A percentile compares a stretch with the other conserved stretches of the same genome.
These are phyloP conservation scores for Lethenteron camtschaticum DNA, from an alignment of 2,113 vertebrate genomes.

Conservation along the genomic window DNA sequence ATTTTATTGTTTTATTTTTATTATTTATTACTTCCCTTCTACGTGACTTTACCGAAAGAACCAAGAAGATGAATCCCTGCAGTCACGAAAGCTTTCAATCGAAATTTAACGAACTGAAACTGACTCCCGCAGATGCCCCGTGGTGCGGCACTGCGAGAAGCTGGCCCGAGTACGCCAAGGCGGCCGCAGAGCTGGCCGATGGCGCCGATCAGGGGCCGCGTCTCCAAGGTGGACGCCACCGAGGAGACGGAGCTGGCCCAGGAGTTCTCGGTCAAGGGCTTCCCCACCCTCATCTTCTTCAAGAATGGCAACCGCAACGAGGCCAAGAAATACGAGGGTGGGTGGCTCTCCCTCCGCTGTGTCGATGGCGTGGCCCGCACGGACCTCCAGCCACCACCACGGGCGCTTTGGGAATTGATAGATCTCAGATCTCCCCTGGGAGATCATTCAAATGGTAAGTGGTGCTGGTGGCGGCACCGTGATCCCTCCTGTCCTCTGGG, in stretches of 20 bases:
- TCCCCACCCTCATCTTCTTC: conserved; percentile 94
- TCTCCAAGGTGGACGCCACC: conserved; percentile 79
- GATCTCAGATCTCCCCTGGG: too few species aligned
- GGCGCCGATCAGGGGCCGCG: conserved; percentile 35
- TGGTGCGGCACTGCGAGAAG: conserved; percentile 95
- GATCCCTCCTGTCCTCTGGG: too few species aligned
- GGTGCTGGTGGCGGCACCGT: too few species aligned
- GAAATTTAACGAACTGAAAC: neutral
- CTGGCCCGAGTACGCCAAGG: conserved; percentile 75
- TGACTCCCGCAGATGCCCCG: conserved; percentile 58
- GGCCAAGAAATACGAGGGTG: conserved; percentile 78
- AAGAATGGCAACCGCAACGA: conserved; percentile 53
- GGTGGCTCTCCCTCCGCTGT: conserved; percentile 4
- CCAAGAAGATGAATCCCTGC: too few species aligned
- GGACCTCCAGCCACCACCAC: too few species aligned
- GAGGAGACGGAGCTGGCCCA: conserved; percentile 80
- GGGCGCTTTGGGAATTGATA: too few species aligned
- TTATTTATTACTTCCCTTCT: too few species aligned
- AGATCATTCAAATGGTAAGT: too few species aligned
- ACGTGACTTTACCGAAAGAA: too few species aligned
- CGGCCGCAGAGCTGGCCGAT: conserved; percentile 46
- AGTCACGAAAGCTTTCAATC: too few species aligned
- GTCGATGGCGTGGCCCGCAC: too few species aligned
- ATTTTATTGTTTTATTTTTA: too few species aligned
- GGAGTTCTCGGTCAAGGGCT: conserved; percentile 59